These are phyloP conservation scores for Platysteira castanea DNA, from an alignment of 2,113 vertebrate genomes.

Conservation along the genomic window DNA sequence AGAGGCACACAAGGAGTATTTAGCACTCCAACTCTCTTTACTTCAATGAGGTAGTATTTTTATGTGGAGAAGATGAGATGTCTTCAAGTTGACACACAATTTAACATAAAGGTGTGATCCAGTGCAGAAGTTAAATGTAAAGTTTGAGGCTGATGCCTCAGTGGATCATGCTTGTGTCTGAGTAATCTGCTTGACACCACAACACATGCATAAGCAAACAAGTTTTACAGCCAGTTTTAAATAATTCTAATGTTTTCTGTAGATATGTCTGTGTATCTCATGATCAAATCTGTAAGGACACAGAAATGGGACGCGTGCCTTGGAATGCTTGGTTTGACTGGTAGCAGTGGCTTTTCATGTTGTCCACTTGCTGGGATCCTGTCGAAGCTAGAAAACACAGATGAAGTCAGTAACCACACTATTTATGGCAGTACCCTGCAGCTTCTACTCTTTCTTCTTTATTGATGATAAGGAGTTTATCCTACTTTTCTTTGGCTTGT, in stretches of 20 bases:
- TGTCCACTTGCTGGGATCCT: background rate
- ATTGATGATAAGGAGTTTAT: background rate
- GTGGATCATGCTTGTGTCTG: background rate
- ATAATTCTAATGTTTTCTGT: background rate
- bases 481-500: background rate
- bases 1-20: background rate
- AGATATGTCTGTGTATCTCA: background rate
- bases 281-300: background rate
- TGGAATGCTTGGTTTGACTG: background rate
- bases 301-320: rapidly evolving
- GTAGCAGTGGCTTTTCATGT: background rate
- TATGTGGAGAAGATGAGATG: background rate
- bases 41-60: background rate
- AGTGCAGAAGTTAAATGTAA: rapidly evolving
- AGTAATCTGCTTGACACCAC: background rate
- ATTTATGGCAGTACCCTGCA: background rate
- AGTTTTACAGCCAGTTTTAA: background rate
- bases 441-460: background rate
- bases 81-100: background rate
- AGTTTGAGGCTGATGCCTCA: background rate
- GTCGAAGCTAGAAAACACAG: background rate
- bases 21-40: background rate
- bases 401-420: background rate
- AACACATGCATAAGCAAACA: background rate
- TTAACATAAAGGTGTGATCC: background rate